phyloP scores from a whole-genome alignment of 2,113 vertebrate species.

The Drymodes brunneopygia region DNA sequence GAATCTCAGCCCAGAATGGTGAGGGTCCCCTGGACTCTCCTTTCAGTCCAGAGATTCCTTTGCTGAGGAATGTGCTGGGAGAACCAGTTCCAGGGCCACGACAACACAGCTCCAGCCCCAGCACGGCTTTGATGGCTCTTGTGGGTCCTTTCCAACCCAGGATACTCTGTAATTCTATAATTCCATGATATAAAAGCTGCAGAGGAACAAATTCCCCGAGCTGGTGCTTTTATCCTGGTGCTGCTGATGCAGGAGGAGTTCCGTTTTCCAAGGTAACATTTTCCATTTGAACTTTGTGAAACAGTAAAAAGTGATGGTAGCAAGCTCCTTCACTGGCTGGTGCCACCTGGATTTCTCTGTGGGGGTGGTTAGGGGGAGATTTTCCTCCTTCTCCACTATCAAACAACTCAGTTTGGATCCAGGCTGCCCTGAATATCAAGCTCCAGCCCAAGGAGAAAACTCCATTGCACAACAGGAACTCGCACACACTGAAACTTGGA shows the following conservation, averaged over 20 bases:
- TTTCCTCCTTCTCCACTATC: neutral
- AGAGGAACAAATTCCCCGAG: neutral
- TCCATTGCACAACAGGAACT: neutral
- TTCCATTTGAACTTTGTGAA: neutral
- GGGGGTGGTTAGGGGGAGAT: neutral
- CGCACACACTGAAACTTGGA: neutral
- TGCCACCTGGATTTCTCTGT: neutral
- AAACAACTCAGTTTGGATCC: neutral
- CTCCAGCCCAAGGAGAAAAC: neutral
- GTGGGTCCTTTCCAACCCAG: neutral
- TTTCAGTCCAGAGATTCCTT: neutral
- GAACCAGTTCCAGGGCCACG: neutral
- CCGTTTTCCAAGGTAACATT: neutral
- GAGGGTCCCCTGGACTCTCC: neutral
- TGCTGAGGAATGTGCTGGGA: neutral
- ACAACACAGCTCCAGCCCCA: fast-evolving
- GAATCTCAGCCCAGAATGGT: neutral
- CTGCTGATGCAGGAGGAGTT: neutral
- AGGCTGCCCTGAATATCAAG: neutral
- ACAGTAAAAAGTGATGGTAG: neutral
- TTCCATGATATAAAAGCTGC: neutral
- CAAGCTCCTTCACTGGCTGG: neutral
- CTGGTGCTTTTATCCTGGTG: neutral
- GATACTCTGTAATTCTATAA: neutral
- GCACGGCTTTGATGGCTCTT: neutral